These are phyloP conservation scores for Acanthoscelides obtectus DNA, from an alignment of 2,888 invertebrate genomes.

Conservation along the genomic window DNA sequence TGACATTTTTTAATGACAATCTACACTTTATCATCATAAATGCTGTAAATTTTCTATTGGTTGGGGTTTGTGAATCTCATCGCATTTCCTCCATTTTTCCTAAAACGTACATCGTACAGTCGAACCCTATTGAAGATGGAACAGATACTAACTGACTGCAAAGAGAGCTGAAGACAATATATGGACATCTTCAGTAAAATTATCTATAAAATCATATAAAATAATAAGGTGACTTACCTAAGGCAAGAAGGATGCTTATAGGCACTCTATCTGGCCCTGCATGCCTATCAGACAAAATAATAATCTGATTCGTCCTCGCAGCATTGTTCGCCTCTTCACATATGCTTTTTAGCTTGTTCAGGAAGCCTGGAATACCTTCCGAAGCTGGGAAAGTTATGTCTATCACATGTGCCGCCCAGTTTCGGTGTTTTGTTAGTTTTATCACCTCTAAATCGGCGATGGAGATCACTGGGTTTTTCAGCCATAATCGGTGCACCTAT, in stretches of 20 bases:
- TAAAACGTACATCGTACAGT: no score
- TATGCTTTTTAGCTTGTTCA: conserved; percentile 73
- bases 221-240: conserved; percentile 49
- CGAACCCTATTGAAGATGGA: no score
- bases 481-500: conserved; percentile 72
- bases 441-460: conserved; percentile 85
- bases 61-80: no score
- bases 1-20: no score
- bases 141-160: no score
- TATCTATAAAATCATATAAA: background rate
- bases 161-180: no score
- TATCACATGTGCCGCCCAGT: conserved; percentile 77
- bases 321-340: conserved; percentile 78
- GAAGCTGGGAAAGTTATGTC: conserved; percentile 82
- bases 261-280: conserved; percentile 64
- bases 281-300: conserved; percentile 79
- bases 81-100: no score
- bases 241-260: conserved; percentile 75
- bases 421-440: conserved; percentile 75
- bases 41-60: no score
- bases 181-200: conserved; percentile 17
- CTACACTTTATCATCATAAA: no score
- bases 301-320: conserved; percentile 62
- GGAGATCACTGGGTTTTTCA: conserved; percentile 92
- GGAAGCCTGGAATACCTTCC: conserved; percentile 62